Evolutionary conservation across 2,888 invertebrate genomes (phyloP).

Genomic region (Scaptomyza cyrtandrae): DNA sequence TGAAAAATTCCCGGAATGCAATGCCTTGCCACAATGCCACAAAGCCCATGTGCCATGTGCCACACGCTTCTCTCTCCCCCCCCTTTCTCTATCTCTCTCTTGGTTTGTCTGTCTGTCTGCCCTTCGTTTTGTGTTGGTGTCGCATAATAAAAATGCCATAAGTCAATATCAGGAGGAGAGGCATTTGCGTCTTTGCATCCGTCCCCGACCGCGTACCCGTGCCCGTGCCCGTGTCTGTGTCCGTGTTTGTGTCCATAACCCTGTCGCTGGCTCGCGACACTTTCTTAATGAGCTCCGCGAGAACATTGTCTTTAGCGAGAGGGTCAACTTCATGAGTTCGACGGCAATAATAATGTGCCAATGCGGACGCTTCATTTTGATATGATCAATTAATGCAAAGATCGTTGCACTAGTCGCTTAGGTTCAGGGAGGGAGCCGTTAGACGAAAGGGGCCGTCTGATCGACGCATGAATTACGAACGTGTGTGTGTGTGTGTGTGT

Average conservation of each 20-base stretch:
- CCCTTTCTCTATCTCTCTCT: not conserved
- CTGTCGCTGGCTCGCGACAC: conserved; percentile 41
- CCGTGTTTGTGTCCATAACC: not conserved
- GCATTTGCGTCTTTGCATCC: not conserved
- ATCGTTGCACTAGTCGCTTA: conserved; percentile 32
- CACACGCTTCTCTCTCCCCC: not conserved
- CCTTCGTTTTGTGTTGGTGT: conserved; percentile 9
- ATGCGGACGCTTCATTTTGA: conserved; percentile 74
- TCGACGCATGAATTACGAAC: conserved; percentile 68
- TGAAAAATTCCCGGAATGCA: conserved; percentile 74
- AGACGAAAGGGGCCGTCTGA: conserved; percentile 28
- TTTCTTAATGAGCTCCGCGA: conserved; percentile 64
- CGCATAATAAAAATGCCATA: conserved; percentile 78
- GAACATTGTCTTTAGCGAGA: conserved; percentile 42
- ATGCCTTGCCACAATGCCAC: conserved; percentile 43
- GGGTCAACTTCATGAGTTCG: conserved; percentile 51
- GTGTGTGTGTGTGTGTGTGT: conserved; percentile 16
- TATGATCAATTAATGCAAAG: conserved; percentile 75
- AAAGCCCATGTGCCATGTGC: conserved; percentile 20
- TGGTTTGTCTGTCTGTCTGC: not conserved
- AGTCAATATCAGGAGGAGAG: conserved; percentile 69
- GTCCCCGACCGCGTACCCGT: too few species aligned
- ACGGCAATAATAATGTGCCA: conserved; percentile 72
- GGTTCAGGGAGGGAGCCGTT: not conserved
- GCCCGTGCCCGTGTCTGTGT: not conserved